A percentile compares a stretch with the other conserved stretches of the same genome.
Evolutionary conservation across 2,113 vertebrate species (phyloP).

Genomic region (Candoia aspera): DNA sequence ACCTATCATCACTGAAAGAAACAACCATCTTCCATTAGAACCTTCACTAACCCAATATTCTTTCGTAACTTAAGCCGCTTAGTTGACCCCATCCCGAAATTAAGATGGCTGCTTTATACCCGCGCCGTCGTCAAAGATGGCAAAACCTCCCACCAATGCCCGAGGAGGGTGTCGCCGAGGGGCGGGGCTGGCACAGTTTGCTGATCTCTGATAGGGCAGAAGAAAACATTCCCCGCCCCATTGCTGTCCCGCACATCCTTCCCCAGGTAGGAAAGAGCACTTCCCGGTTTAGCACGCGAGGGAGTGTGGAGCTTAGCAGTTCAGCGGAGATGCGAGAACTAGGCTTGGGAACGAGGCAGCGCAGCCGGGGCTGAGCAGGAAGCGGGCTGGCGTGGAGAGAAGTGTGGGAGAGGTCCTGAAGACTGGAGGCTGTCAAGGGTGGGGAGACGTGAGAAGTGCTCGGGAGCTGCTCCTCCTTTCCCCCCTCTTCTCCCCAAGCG

Average conservation of each 20-base stretch:
- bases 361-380: neutral
- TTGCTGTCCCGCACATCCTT: conserved; percentile 12
- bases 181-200: neutral
- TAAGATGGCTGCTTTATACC: neutral
- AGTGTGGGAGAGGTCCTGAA: neutral
- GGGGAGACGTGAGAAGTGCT: neutral
- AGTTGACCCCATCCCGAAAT: neutral
- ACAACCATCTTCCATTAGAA: neutral
- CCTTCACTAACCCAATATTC: neutral
- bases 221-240: neutral
- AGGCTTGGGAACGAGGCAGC: too few species aligned
- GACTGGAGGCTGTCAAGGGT: neutral
- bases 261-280: conserved; percentile 22
- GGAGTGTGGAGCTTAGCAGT: neutral
- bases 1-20: neutral
- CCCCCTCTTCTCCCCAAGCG: neutral
- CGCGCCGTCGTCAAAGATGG: neutral
- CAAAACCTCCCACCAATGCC: neutral
- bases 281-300: conserved; percentile 9
- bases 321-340: neutral
- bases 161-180: too few species aligned
- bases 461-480: neutral
- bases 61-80: neutral
- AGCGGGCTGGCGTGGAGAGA: neutral
- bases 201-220: neutral